Conservation (phyloP, 2,113 vertebrate species). For the Ictidomys tridecemlineatus region DNA sequence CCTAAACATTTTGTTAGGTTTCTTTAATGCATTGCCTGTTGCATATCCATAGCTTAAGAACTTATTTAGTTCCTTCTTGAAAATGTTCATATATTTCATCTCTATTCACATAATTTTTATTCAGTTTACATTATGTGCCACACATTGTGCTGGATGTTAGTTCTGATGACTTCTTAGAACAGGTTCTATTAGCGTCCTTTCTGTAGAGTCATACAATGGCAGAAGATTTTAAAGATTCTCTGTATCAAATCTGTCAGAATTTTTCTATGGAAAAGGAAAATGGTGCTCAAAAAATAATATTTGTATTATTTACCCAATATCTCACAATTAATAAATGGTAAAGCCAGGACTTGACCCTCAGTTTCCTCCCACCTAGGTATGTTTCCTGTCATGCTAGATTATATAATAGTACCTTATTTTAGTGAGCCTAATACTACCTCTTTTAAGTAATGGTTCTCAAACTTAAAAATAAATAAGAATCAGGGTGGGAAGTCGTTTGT, state of each 20-base stretch:
- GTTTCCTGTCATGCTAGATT: not conserved
- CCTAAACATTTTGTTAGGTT: not conserved
- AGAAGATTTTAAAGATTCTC: not conserved
- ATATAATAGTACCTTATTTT: not conserved
- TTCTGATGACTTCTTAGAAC: not conserved
- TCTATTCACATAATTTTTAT: not conserved
- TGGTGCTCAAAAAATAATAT: not conserved
- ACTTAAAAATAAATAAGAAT: not conserved
- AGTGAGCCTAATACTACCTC: not conserved
- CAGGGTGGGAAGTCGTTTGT: not conserved
- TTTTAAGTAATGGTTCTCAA: slow-evolving; percentile 32
- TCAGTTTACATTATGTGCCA: not conserved
- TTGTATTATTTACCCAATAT: not conserved
- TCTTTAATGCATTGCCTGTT: not conserved
- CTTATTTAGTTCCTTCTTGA: not conserved
- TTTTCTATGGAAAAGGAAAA: not conserved
- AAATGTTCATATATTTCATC: not conserved
- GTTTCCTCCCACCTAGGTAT: not conserved
- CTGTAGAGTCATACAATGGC: not conserved
- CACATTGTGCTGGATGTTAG: not conserved
- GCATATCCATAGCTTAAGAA: not conserved
- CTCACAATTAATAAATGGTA: not conserved
- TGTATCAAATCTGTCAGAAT: not conserved
- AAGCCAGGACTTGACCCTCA: not conserved
- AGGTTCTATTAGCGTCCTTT: not conserved